Evolutionary conservation across 1,140 invertebrate species (phyloP).

Genomic region (Acyrthosiphon pisum): DNA sequence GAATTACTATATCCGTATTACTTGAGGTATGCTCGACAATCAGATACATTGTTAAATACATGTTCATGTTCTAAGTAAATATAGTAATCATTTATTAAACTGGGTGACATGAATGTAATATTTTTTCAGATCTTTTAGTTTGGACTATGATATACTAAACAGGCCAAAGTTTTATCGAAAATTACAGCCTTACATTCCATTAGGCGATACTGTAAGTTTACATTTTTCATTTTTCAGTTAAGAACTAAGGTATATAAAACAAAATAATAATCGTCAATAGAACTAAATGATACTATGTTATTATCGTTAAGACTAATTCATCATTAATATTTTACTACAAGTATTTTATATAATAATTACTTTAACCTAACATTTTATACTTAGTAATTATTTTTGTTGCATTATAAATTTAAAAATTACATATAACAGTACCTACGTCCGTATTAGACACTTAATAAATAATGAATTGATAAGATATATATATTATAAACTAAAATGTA

Average conservation of each 20-base stretch:
- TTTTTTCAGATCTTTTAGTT: conserved; percentile 51
- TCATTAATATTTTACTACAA: background rate
- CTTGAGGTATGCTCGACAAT: conserved; percentile 51
- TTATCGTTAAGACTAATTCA: background rate
- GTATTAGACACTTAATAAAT: background rate
- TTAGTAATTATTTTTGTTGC: background rate
- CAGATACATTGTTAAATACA: conserved; percentile 41
- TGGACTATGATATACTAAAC: conserved; percentile 48
- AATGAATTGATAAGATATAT: background rate
- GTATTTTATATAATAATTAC: background rate
- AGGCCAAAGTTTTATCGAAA: conserved; percentile 55
- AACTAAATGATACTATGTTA: background rate
- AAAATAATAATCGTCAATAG: background rate
- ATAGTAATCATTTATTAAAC: background rate
- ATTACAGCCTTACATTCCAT: conserved; percentile 50
- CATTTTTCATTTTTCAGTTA: background rate
- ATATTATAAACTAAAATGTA: background rate
- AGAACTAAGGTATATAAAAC: background rate
- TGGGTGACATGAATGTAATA: background rate
- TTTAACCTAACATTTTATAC: background rate
- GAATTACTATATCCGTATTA: conserved; percentile 53
- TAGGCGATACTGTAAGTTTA: conserved; percentile 52
- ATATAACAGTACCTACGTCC: background rate
- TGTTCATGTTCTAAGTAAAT: conserved; percentile 36
- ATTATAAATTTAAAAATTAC: background rate